A percentile compares a stretch with the other conserved stretches of the same genome.
phyloP scores from a whole-genome alignment of 2,797 vertebrate genomes.

The Chelidonichthys spinosus region DNA sequence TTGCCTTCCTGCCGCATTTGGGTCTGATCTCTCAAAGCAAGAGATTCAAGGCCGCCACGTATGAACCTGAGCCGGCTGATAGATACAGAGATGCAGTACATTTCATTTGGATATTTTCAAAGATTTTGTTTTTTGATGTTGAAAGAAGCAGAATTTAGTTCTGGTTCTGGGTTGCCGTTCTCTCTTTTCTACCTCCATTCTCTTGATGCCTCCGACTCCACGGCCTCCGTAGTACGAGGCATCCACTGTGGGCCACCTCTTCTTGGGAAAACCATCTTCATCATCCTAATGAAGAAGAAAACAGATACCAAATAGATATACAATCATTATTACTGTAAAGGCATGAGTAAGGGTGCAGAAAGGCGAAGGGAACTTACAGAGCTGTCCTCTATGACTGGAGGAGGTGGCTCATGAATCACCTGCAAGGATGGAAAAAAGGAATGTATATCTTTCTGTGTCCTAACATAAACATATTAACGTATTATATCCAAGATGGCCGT shows the following conservation, averaged over 20 bases:
- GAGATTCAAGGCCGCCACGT: slow-evolving; percentile 5
- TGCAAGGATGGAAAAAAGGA: slow-evolving; percentile 67
- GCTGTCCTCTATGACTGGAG: slow-evolving; percentile 88
- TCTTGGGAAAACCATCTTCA: slow-evolving; percentile 93
- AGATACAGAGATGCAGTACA: background rate
- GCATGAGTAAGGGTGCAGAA: background rate
- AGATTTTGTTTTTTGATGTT: background rate
- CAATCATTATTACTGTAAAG: background rate
- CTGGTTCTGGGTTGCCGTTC: background rate
- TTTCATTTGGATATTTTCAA: background rate
- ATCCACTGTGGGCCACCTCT: slow-evolving; percentile 97
- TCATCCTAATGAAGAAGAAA: slow-evolving; percentile 86
- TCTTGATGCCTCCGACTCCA: slow-evolving; percentile 97
- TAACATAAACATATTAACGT: slow-evolving; percentile 3
- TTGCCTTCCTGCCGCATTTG: slow-evolving; percentile 18
- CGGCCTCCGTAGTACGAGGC: slow-evolving; percentile 97
- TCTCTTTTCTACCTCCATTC: slow-evolving; percentile 91
- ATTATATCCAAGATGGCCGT: slow-evolving; percentile 21
- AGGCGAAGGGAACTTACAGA: slow-evolving; percentile 85
- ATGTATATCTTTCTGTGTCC: fast-evolving
- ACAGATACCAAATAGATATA: background rate
- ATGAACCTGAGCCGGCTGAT: slow-evolving; percentile 6
- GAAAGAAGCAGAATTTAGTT: background rate
- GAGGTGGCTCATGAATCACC: slow-evolving; percentile 95
- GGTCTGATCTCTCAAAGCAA: slow-evolving; percentile 46